A percentile compares a stretch with the other conserved stretches of the same genome.
Evolutionary conservation across 2,888 invertebrate species (phyloP).

Genomic region (Metacarcinus magister): DNA sequence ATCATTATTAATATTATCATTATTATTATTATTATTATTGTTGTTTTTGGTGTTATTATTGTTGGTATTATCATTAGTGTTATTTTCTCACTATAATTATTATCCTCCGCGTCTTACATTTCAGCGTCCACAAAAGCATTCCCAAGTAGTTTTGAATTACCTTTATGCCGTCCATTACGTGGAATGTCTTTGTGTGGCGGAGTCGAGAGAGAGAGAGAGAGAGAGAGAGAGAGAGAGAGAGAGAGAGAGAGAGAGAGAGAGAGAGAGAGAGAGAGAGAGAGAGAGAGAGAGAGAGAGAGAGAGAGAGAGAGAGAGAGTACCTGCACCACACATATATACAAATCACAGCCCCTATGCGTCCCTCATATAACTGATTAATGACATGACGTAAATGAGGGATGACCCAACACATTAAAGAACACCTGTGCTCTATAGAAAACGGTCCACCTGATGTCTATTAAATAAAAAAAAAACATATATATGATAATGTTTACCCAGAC

Average conservation of each 20-base stretch:
- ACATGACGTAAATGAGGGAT: too few species aligned
- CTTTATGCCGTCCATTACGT: not conserved
- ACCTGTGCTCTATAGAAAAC: too few species aligned
- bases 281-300: too few species aligned
- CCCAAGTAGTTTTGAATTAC: constrained; percentile 18
- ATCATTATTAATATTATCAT: not conserved
- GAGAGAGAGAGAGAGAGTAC: too few species aligned
- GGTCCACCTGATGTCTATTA: too few species aligned
- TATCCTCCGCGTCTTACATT: not conserved
- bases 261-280: too few species aligned
- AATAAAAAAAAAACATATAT: too few species aligned
- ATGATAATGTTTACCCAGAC: too few species aligned
- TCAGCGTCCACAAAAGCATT: not conserved
- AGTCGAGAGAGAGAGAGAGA: constrained; percentile 29
- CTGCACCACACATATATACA: too few species aligned
- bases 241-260: constrained; percentile 26
- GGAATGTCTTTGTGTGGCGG: not conserved
- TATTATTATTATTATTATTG: not conserved
- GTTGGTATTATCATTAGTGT: not conserved
- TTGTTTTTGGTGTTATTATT: not conserved
- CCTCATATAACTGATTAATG: too few species aligned
- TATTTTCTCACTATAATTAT: not conserved
- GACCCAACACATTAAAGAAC: too few species aligned
- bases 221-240: constrained; percentile 26
- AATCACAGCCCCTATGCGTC: too few species aligned